Evolutionary conservation across 2,888 invertebrate genomes (phyloP), one percentile per base, ranked within the genome.

Genomic region (Hirtodrosophila cameraria): DNA sequence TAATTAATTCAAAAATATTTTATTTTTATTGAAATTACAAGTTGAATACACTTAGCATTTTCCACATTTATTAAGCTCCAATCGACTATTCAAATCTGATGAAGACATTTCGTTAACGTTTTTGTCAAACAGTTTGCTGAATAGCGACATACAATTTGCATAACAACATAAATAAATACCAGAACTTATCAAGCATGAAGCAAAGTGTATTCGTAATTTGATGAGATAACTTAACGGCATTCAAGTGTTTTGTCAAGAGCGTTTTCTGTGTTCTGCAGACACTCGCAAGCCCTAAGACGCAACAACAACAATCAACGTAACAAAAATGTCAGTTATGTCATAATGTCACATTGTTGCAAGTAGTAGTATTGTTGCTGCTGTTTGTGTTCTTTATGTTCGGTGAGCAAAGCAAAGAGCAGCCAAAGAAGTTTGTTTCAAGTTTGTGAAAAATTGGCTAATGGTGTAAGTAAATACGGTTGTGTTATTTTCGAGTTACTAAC

Each of bases 321-420:
- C 58, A 77, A 53, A 50, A 60, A 42, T 50, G 42, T 61, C 46
- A 70, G 71, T 23, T 64, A 75, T 75, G 72, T 64, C 72, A 72
- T 72, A 64, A 75, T 72, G 71, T 64, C 53, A 70, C 53, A 75
- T 64, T 64, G 72, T 60, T 69, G 70, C 70, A 53, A 53, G 70
- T 31, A 31, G 31, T 33, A 53, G 70, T 31, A 31, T 36, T 33
- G 23, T 36, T 35, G 41, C 20, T 33, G 30, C 20, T 39, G 31
- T 31, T 54, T 15, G 39, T 60, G 36, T 36, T 59, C 20, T 31
- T 35, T 25, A 36, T 36, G 35, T 12, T 36, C 30, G 30, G 16
- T 23, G 39, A 6, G 52, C 20, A 36, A 43, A 60, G n/a, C 53
- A 53, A 53, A 45, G 39, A 25, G 39, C 27, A 23, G 31, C 11